Evolutionary conservation across 2,888 invertebrate species (phyloP).

Genomic region (Stratiomys singularior): DNA sequence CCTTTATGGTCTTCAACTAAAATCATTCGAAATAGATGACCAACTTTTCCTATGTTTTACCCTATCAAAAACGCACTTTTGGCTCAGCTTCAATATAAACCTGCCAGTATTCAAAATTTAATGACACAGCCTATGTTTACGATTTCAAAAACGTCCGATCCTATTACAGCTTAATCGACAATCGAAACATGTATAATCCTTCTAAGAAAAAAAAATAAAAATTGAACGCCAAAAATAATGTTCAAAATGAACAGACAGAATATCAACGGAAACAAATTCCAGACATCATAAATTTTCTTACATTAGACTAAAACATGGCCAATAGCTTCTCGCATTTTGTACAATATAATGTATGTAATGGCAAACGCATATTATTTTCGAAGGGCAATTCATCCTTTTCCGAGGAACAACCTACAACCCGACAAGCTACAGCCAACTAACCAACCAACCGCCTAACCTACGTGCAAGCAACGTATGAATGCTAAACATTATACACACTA

Average conservation of each 20-base stretch:
- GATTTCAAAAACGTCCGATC: too few relatives aligned
- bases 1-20: too few relatives aligned
- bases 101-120: too few relatives aligned
- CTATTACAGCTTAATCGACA: background rate
- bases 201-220: background rate
- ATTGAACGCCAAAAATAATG: background rate
- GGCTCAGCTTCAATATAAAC: too few relatives aligned
- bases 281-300: conserved; percentile 45
- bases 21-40: too few relatives aligned
- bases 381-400: conserved; percentile 9
- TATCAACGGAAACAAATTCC: conserved; percentile 13
- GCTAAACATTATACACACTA: conserved; percentile 32
- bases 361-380: conserved; percentile 3
- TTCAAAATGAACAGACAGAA: background rate
- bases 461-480: conserved; percentile 16
- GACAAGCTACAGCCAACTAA: background rate
- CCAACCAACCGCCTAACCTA: background rate
- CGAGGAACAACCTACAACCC: conserved; percentile 11
- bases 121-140: too few relatives aligned
- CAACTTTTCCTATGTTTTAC: too few relatives aligned
- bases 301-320: conserved; percentile 32
- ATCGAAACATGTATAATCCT: background rate
- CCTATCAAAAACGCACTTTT: too few relatives aligned
- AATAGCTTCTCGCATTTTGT: background rate
- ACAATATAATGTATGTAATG: background rate